phyloP scores from a whole-genome alignment of 2,113 vertebrate genomes.

The Aegypius monachus region DNA sequence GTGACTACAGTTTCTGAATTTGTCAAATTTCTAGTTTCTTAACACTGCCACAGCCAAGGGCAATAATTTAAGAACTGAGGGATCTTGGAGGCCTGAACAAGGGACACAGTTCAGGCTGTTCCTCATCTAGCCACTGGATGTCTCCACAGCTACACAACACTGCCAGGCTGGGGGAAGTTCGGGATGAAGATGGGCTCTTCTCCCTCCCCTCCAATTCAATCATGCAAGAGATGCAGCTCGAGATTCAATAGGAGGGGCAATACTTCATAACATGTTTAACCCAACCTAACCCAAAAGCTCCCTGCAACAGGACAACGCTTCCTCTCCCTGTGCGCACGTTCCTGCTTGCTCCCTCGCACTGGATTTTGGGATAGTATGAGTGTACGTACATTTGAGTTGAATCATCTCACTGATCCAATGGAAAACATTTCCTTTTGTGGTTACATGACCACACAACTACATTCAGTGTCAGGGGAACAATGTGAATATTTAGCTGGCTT shows the following conservation, averaged over 20 bases:
- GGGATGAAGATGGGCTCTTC: background rate
- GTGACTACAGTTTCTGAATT: background rate
- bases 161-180: background rate
- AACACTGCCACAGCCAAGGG: background rate
- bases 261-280: background rate
- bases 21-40: background rate
- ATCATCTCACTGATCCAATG: background rate
- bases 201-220: background rate
- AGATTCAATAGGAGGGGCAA: background rate
- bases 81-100: background rate
- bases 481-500: background rate
- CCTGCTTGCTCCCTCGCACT: accelerated
- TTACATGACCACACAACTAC: background rate
- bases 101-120: background rate
- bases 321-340: accelerated
- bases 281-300: background rate
- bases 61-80: background rate
- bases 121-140: constrained; percentile 16
- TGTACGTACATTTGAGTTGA: background rate
- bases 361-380: background rate
- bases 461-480: background rate
- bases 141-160: background rate
- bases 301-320: accelerated
- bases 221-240: background rate
- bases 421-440: constrained; percentile 48